Evolutionary conservation across 2,113 vertebrate species (phyloP), one percentile per base, ranked within the genome.

Genomic region (Drymodes brunneopygia): DNA sequence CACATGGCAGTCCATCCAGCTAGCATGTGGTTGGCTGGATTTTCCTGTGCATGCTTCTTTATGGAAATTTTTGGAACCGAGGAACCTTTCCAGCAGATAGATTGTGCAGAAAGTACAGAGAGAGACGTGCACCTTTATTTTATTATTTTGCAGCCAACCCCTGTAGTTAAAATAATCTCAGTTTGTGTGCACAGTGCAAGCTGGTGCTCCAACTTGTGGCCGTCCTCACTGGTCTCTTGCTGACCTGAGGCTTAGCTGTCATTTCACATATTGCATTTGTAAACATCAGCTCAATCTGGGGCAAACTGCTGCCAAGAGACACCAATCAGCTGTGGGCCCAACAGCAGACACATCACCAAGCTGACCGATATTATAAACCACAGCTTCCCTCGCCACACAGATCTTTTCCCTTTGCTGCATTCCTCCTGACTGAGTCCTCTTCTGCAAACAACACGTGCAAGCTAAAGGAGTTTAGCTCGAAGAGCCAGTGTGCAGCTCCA

Each of bases 1-100:
- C 65, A 51, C 92, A 90, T 94, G 88, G 91, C 95, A 93, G 50
- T 42, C 53, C 50, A 83, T 54, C 50, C 86, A 88, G 54, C n/a
- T 61, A 73, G 60, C 27, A 6, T 9, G 36, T 44, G 81, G 47
- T 86, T 93, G 92, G 78, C 87, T 91, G 31, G 38, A 62, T 79
- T 90, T 88, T 88, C 50, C 60, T 56, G 38, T 83, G 40, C 60
- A 11, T 18, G 10, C 22, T 84, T 21, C 67, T 73, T 86, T 69
- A 74, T 2, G 11, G 87, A 80, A 91, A 80, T 90, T 87, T 94
- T 94, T 87, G 81, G 65, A 85, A 64, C 40, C 2, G 4, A 92
- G 62, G 42, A 73, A 70, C 42, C 11, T 40, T 77, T 90, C 80
- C 88, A 95, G 66, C 28, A 77, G 65, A 88, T 35, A 78, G 45